phyloP scores from a whole-genome alignment of 2,113 vertebrate species.

The Columba janthina region DNA sequence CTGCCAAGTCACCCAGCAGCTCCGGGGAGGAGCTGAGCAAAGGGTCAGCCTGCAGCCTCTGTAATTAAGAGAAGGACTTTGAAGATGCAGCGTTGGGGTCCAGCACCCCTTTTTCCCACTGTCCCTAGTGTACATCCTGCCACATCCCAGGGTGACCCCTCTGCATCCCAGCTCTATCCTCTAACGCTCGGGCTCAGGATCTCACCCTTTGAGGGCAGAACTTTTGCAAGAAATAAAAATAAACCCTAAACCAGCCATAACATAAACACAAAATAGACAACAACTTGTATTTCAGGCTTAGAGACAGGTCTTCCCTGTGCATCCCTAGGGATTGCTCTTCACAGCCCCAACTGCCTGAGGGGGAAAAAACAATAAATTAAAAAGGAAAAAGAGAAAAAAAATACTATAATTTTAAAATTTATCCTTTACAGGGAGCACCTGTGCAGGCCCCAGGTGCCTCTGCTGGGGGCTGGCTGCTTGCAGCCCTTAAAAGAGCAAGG shows the following conservation, averaged over 20 bases:
- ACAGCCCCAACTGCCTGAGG: too few species aligned
- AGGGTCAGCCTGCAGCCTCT: neutral
- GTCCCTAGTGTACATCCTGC: rapidly evolving
- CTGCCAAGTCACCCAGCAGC: neutral
- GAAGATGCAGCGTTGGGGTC: too few species aligned
- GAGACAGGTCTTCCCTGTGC: rapidly evolving
- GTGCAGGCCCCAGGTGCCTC: neutral
- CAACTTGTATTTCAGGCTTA: neutral
- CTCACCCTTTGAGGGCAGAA: neutral
- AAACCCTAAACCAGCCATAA: neutral
- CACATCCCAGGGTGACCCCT: too few species aligned
- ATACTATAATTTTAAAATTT: neutral
- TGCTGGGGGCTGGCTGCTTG: neutral
- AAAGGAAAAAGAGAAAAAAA: too few species aligned
- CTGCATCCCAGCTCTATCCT: neutral
- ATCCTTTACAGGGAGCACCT: neutral
- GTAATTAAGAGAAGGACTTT: neutral
- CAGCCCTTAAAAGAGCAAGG: neutral
- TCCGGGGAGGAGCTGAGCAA: neutral
- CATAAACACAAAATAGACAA: too few species aligned
- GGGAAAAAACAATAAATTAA: neutral
- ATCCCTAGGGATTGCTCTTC: neutral
- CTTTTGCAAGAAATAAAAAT: neutral
- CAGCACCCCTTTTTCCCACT: too few species aligned
- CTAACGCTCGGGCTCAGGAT: neutral